Percentiles rank a stretch among this genome's conserved stretches.
Evolutionary conservation across 2,797 vertebrate genomes (phyloP).

Genomic region (Hemibagrus guttatus): DNA sequence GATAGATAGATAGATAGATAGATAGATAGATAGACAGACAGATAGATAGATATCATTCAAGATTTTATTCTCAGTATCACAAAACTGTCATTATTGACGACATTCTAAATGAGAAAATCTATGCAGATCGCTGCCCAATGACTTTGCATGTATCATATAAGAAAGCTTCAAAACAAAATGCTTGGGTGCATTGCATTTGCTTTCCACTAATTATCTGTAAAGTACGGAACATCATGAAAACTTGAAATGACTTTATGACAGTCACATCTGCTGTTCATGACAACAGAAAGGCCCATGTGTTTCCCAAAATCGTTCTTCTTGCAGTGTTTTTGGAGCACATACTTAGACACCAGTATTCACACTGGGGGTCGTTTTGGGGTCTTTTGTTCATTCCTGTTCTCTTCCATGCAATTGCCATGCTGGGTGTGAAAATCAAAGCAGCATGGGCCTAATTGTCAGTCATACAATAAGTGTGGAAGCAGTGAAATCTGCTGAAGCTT

Average conservation of each 20-base stretch:
- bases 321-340: constrained; percentile 20
- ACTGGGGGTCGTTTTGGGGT: constrained; percentile 43
- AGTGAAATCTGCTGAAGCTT: constrained; percentile 33
- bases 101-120: too few relatives aligned
- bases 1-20: too few relatives aligned
- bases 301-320: neutral
- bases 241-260: neutral
- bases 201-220: constrained; percentile 3
- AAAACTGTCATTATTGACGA: too few relatives aligned
- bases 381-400: neutral
- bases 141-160: neutral
- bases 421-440: constrained; percentile 64
- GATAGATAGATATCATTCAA: too few relatives aligned
- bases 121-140: neutral
- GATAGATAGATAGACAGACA: too few relatives aligned
- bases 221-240: neutral
- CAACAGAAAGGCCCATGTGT: neutral
- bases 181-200: neutral
- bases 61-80: too few relatives aligned
- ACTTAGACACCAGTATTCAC: constrained; percentile 20
- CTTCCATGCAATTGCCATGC: constrained; percentile 52
- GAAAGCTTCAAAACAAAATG: neutral
- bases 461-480: constrained; percentile 45
- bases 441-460: constrained; percentile 64
- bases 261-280: constrained; percentile 8